These are phyloP conservation scores for Drosophila yooni DNA, from an alignment of 2,888 invertebrate species.

Conservation along the genomic window DNA sequence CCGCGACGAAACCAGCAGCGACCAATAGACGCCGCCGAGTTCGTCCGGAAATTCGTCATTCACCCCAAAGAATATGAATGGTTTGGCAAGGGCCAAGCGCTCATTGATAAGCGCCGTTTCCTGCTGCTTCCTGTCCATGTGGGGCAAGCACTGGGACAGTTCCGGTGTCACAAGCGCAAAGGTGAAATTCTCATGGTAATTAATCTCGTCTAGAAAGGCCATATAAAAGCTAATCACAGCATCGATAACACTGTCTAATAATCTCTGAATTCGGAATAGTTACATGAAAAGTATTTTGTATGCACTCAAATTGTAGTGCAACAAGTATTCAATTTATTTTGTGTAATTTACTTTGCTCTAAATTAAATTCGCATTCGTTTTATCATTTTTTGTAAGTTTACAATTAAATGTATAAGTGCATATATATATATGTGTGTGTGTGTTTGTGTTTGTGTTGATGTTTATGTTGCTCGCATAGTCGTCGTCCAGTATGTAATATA, in stretches of 20 bases:
- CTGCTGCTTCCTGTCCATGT: conserved; percentile 90
- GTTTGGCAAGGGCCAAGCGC: conserved; percentile 87
- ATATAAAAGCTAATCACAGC: conserved; percentile 93
- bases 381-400: too few species aligned
- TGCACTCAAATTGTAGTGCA: not conserved
- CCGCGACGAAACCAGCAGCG: conserved; percentile 92
- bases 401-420: too few species aligned
- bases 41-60: conserved; percentile 89
- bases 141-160: conserved; percentile 93
- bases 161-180: conserved; percentile 92
- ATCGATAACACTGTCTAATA: conserved; percentile 88
- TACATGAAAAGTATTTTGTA: not conserved
- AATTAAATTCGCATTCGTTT: too few species aligned
- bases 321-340: too few species aligned
- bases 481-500: too few species aligned
- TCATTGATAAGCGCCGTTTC: conserved; percentile 89
- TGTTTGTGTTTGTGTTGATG: too few species aligned
- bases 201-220: conserved; percentile 91
- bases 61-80: conserved; percentile 93
- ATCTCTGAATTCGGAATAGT: not conserved
- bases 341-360: too few species aligned
- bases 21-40: conserved; percentile 96
- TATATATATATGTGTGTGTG: too few species aligned
- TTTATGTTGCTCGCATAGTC: too few species aligned
- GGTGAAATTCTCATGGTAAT: conserved; percentile 87